phyloP scores from a whole-genome alignment of 64 coral and sea anemone species.

The Pocillopora verrucosa region DNA sequence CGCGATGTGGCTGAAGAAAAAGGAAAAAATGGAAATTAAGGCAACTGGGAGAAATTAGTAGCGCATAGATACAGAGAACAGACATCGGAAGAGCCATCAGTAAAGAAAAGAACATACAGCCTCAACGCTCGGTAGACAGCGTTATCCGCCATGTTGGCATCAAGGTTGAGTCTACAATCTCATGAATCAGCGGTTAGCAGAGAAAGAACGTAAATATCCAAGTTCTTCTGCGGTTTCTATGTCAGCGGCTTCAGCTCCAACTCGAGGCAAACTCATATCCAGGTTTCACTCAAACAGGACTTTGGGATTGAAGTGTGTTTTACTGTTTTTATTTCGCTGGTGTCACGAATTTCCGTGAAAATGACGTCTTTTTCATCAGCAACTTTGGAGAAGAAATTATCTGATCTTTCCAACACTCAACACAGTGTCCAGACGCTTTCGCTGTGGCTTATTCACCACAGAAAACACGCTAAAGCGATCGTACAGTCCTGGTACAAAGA shows the following conservation, averaged over 20 bases:
- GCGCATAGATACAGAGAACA: not conserved
- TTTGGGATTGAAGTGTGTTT: not conserved
- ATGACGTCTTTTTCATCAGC: conserved; percentile 92
- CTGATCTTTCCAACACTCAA: conserved; percentile 93
- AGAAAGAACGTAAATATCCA: not conserved
- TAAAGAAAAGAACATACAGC: conserved; percentile 31
- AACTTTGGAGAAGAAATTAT: conserved; percentile 95
- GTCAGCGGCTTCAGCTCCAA: not conserved
- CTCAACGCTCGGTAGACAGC: conserved; percentile 23
- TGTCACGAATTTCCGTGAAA: conserved; percentile 9
- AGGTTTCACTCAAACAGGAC: not conserved
- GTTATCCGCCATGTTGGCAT: conserved; percentile 46
- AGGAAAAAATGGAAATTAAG: conserved; percentile 3
- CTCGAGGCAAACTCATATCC: conserved; percentile 20
- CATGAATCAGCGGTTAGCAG: not conserved
- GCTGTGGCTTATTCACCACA: conserved; percentile 96
- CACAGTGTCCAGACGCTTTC: conserved; percentile 99
- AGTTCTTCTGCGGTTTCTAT: not conserved
- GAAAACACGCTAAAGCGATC: conserved; percentile 94
- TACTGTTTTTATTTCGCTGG: not conserved
- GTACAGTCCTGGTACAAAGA: conserved; percentile 96
- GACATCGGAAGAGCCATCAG: not conserved
- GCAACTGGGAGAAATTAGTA: not conserved
- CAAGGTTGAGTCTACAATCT: not conserved
- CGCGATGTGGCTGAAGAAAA: conserved; percentile 76